Evolutionary conservation across 2,888 invertebrate species (phyloP).

Genomic region (Drosophila leonis): DNA sequence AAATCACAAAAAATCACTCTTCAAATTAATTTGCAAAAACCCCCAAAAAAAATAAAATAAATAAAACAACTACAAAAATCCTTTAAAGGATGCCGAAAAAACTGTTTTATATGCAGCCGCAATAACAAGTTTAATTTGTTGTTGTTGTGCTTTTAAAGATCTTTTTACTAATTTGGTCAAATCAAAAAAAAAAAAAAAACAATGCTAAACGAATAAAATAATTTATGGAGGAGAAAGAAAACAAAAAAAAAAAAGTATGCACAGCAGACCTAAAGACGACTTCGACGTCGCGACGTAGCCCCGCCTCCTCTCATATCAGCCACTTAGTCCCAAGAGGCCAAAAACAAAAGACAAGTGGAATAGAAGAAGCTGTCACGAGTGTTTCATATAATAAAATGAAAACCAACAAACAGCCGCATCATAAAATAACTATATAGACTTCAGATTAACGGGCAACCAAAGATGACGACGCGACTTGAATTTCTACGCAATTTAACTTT

Average conservation of each 20-base stretch:
- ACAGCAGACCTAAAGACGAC: constrained; percentile 37
- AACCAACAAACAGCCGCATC: constrained; percentile 64
- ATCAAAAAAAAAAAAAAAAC: constrained; percentile 42
- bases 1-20: constrained; percentile 38
- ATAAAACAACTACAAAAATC: constrained; percentile 29
- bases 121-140: constrained; percentile 22
- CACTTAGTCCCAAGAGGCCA: constrained; percentile 9
- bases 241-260: constrained; percentile 29
- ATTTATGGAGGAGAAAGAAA: constrained; percentile 46
- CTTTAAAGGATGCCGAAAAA: constrained; percentile 27
- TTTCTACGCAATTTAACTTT: constrained; percentile 79
- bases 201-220: constrained; percentile 22
- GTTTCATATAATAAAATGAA: constrained; percentile 56
- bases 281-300: constrained; percentile 13
- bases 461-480: constrained; percentile 68
- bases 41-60: neutral
- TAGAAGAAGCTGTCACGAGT: constrained; percentile 30
- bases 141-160: constrained; percentile 38
- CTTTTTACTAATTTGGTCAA: constrained; percentile 53
- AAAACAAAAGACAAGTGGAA: neutral
- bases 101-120: constrained; percentile 51
- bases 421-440: constrained; percentile 73
- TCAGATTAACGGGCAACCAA: constrained; percentile 45
- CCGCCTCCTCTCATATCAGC: neutral
- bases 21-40: constrained; percentile 46